Conservation (phyloP, 37 sponge, comb jelly and placozoan genomes). For the Petrosia ficiformis region DNA sequence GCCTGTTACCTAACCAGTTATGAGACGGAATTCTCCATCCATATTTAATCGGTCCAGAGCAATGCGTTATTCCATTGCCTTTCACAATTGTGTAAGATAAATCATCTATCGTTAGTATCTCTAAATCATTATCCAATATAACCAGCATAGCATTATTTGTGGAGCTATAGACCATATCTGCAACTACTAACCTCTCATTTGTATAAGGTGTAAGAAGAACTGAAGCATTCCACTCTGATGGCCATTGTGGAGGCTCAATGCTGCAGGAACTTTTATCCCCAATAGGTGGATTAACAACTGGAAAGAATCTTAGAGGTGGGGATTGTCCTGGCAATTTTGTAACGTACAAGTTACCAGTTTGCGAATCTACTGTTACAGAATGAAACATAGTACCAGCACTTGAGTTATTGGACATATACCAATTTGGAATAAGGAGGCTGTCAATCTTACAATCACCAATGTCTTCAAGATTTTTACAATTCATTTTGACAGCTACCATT, state of each 20-base stretch:
- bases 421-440: slow-evolving; percentile 2
- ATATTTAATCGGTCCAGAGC: slow-evolving; percentile 12
- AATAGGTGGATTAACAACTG: slow-evolving; percentile 14
- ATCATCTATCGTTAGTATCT: slow-evolving; percentile 5
- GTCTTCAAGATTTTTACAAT: slow-evolving; percentile 1
- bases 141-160: slow-evolving; percentile 16
- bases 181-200: background rate
- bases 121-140: background rate
- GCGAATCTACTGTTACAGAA: slow-evolving; percentile 22
- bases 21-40: slow-evolving; percentile 18
- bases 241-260: slow-evolving; percentile 22
- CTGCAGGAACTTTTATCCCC: background rate
- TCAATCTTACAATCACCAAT: slow-evolving; percentile 12
- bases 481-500: background rate
- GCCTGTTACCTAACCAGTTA: slow-evolving; percentile 8
- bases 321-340: slow-evolving; percentile 20
- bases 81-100: slow-evolving; percentile 1
- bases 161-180: slow-evolving; percentile 28
- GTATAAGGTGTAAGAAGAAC: slow-evolving; percentile 23
- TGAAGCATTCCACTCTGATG: slow-evolving; percentile 17
- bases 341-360: background rate
- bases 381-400: too few relatives aligned
- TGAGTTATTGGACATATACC: too few relatives aligned
- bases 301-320: slow-evolving; percentile 24
- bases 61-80: too few relatives aligned